These are phyloP conservation scores for Tenthredo mesomela DNA, from an alignment of 2,888 invertebrate genomes.

Conservation along the genomic window DNA sequence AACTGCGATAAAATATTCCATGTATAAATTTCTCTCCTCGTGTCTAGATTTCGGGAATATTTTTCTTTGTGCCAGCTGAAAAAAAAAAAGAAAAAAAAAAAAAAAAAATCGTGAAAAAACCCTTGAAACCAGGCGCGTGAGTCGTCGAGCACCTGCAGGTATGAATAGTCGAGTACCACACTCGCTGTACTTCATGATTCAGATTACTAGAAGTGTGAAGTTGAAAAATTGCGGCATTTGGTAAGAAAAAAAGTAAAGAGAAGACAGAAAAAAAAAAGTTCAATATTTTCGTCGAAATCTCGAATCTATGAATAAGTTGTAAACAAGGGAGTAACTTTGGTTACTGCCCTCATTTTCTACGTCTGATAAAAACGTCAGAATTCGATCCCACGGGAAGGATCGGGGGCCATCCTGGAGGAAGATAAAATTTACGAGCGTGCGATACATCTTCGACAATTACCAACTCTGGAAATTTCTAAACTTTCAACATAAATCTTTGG, in stretches of 20 bases:
- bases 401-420: slow-evolving; percentile 58
- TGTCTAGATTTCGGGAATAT: slow-evolving; percentile 22
- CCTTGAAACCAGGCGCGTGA: not conserved
- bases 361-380: slow-evolving; percentile 48
- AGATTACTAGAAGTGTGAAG: not conserved
- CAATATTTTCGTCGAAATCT: not conserved
- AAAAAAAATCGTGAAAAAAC: not conserved
- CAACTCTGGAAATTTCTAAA: slow-evolving; percentile 65
- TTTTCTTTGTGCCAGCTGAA: not conserved
- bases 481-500: slow-evolving; percentile 70
- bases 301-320: slow-evolving; percentile 1
- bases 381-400: slow-evolving; percentile 60
- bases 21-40: slow-evolving; percentile 35
- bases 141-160: slow-evolving; percentile 7
- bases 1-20: slow-evolving; percentile 28
- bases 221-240: not conserved
- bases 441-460: slow-evolving; percentile 72
- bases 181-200: slow-evolving; percentile 6
- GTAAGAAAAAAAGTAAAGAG: not conserved
- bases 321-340: slow-evolving; percentile 33
- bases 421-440: slow-evolving; percentile 67
- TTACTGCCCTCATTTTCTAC: slow-evolving; percentile 36
- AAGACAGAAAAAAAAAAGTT: not conserved
- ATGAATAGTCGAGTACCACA: slow-evolving; percentile 25
- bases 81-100: not conserved